phyloP scores from a whole-genome alignment of 2,113 vertebrate species.

The Scopus umbretta region DNA sequence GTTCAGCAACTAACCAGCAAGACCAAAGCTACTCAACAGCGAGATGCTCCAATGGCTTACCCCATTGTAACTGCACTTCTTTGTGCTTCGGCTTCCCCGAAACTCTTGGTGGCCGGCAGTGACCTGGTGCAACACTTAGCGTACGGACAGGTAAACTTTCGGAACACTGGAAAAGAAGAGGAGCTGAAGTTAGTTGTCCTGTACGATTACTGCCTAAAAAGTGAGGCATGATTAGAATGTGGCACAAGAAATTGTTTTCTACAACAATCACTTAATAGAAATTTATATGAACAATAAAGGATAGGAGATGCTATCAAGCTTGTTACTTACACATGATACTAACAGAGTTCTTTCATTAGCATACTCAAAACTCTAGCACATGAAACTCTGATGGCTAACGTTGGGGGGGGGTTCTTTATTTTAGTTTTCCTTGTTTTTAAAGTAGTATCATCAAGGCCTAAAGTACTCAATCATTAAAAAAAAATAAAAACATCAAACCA shows the following conservation, averaged over 20 bases:
- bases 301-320: background rate
- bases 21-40: background rate
- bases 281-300: background rate
- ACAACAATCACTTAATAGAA: background rate
- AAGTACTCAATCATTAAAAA: background rate
- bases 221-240: background rate
- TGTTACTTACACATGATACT: background rate
- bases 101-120: constrained; percentile 83
- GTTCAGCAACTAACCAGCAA: background rate
- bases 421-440: background rate
- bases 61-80: constrained; percentile 93
- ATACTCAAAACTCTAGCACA: background rate
- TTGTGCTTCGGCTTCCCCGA: constrained; percentile 93
- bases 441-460: background rate
- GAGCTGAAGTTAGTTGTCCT: background rate
- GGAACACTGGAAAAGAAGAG: constrained; percentile 77
- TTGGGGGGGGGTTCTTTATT: background rate
- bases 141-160: constrained; percentile 88
- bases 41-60: constrained; percentile 66
- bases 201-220: fast-evolving
- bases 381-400: background rate
- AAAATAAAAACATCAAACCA: background rate
- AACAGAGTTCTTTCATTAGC: background rate
- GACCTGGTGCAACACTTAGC: constrained; percentile 86
- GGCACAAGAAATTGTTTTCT: background rate